Conservation (phyloP, 2,113 vertebrate genomes). For the Plecotus auritus region DNA sequence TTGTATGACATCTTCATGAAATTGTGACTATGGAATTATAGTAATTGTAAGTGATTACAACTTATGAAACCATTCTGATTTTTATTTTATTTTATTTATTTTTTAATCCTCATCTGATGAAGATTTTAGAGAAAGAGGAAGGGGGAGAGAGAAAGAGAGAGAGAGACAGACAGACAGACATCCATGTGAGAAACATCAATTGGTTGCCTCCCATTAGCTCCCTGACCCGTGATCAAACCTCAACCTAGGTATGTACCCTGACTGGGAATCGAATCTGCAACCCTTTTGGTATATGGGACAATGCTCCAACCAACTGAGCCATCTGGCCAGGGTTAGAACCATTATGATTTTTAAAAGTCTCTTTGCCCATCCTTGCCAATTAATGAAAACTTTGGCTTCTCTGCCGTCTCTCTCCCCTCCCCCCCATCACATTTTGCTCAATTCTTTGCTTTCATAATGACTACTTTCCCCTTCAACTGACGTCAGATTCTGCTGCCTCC, state of each 20-base stretch:
- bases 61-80: background rate
- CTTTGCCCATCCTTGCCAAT: background rate
- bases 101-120: background rate
- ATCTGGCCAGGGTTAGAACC: too few relatives aligned
- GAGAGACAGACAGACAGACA: background rate
- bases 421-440: background rate
- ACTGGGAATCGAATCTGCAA: too few relatives aligned
- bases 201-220: background rate
- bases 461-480: constrained; percentile 36
- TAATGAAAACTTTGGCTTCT: background rate
- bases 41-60: background rate
- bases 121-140: background rate
- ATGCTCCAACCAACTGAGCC: background rate
- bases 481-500: background rate
- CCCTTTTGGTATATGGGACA: background rate
- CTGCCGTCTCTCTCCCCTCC: background rate
- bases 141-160: background rate
- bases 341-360: background rate
- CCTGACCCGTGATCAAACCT: too few relatives aligned
- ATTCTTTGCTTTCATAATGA: constrained; percentile 26
- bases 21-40: background rate
- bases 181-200: background rate
- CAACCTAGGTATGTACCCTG: too few relatives aligned
- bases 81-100: background rate
- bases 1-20: background rate